Conservation (phyloP, 1,140 invertebrate genomes). For the Brachionus calyciflorus region DNA sequence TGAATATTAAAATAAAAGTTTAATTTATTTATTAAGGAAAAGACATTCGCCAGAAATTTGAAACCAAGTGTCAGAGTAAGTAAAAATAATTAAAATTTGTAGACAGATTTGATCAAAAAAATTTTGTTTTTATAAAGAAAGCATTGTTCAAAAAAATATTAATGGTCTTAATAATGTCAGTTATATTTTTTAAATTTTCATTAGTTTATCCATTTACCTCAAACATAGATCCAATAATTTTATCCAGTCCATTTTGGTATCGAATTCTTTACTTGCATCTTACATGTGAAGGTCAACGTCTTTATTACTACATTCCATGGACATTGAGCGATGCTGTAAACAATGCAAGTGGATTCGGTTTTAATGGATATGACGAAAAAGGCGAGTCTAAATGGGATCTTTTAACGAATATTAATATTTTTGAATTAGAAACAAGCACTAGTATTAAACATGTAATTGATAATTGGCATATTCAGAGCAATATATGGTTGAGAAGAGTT, state of each 20-base stretch:
- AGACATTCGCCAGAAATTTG: neutral
- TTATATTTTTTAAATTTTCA: neutral
- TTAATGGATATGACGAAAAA: slow-evolving; percentile 71
- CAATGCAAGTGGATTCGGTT: slow-evolving; percentile 84
- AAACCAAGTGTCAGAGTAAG: neutral
- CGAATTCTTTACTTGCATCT: slow-evolving; percentile 40
- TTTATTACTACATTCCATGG: slow-evolving; percentile 97
- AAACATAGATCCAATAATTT: neutral
- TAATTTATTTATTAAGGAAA: neutral
- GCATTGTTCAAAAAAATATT: slow-evolving; percentile 15
- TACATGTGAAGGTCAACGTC: slow-evolving; percentile 66
- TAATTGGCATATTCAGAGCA: slow-evolving; percentile 84
- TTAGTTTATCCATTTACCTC: neutral
- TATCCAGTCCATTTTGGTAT: neutral
- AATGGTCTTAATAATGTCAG: neutral
- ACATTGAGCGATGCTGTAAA: slow-evolving; percentile 79
- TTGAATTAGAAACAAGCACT: slow-evolving; percentile 54
- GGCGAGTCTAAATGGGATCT: slow-evolving; percentile 76
- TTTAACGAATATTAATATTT: slow-evolving; percentile 83
- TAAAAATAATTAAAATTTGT: neutral
- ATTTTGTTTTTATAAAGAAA: neutral
- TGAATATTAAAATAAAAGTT: neutral
- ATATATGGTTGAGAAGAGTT: slow-evolving; percentile 75
- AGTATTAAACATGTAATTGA: slow-evolving; percentile 65
- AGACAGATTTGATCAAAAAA: no score